Base-by-base conservation (phyloP, 2,888 invertebrate genomes). In the Rhyacophila evoluta region DNA sequence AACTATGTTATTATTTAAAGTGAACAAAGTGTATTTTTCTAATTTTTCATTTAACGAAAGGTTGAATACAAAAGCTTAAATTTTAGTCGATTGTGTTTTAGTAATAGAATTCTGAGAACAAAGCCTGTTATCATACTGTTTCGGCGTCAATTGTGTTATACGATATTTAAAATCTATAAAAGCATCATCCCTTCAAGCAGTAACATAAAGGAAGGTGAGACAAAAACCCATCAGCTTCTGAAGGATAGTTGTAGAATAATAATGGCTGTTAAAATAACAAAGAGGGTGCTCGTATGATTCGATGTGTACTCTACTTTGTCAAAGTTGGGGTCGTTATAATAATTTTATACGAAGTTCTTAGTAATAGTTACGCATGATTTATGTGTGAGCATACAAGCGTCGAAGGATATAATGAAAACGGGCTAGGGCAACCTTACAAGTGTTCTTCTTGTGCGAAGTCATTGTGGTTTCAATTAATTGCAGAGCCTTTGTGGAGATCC, bases 401-500 rank as follows among this genome's bases (percentile, higher is more conserved):
- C 19, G 55, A 55, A 55, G 19, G 55, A 55, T 55, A 55, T 55
- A 55, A 55, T 55, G 55, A 55, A 55, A 55, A 55, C 19, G 55
- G 41, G 55, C 15, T 19, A 55, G 25, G 19, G 55, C 12, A 55
- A 55, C 55, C 55, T 19, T n/a, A 39, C 39, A 55, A 55, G 55
- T 55, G 55, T 10, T 55, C 15, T 19, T 55, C 55, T 12, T 55
- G 55, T 69, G 69, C 28, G 69, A 33, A 33, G 69, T 33, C 69
- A 69, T 69, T 73, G 73, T 70, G 36, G 36, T 19, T 28, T 38
- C 73, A 75, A 78, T 78, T 78, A 74, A 78, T 78, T 41, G 78
- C 25, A 37, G 29, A 67, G 74, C 27, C 72, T 75, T 78, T 79
- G 79, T 75, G 75, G 38, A 79, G 79, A 79, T 79, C 67, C 75